phyloP scores from a whole-genome alignment of 2,888 invertebrate species.

The Hirtodrosophila cameraria region DNA sequence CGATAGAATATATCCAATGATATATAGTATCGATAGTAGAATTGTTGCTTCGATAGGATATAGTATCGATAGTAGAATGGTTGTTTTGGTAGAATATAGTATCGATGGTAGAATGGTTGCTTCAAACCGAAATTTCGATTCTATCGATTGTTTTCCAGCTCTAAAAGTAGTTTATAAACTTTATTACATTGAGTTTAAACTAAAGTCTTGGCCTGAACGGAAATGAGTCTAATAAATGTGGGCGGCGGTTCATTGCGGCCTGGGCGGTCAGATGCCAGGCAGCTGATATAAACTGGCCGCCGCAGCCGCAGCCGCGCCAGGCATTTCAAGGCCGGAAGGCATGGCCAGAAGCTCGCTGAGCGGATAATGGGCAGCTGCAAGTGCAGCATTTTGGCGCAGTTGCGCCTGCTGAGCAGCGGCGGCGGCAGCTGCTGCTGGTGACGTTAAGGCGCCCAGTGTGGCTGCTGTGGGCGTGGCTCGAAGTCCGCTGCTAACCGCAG shows the following conservation, averaged over 20 bases:
- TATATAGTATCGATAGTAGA: too few species aligned
- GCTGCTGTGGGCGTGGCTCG: constrained; percentile 70
- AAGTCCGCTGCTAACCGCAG: constrained; percentile 81
- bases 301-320: constrained; percentile 75
- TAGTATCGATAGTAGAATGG: too few species aligned
- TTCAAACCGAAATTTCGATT: too few species aligned
- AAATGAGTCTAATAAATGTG: constrained; percentile 12
- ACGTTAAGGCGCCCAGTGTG: constrained; percentile 80
- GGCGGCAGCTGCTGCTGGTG: constrained; percentile 74
- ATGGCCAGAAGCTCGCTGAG: constrained; percentile 90
- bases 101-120: too few species aligned
- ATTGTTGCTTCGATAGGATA: too few species aligned
- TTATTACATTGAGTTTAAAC: too few species aligned
- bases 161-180: not conserved
- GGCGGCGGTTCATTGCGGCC: constrained; percentile 66
- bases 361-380: constrained; percentile 86
- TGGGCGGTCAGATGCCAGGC: constrained; percentile 88
- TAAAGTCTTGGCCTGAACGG: not conserved
- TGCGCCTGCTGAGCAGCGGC: constrained; percentile 79
- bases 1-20: too few species aligned
- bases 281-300: constrained; percentile 89
- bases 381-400: constrained; percentile 70
- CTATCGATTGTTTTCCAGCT: not conserved
- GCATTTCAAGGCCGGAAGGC: constrained; percentile 88
- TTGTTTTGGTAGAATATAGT: too few species aligned